Conservation (phyloP, 2,888 invertebrate species). For the Cheilosia vulpina region DNA sequence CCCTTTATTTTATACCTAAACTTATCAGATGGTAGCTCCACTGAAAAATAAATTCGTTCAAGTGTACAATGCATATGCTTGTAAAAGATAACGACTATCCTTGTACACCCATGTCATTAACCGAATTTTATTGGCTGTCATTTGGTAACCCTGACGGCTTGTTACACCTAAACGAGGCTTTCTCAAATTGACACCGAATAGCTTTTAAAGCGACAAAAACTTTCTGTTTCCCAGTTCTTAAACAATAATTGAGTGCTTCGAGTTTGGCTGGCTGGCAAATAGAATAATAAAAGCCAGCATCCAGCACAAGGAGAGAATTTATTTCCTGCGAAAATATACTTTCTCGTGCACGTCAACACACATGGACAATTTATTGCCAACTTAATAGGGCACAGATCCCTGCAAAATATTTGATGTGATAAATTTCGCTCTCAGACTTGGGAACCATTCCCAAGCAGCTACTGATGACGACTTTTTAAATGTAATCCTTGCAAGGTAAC, state of each 20-base stretch:
- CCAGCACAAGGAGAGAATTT: constrained; percentile 13
- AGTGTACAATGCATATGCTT: background rate
- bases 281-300: constrained; percentile 21
- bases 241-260: constrained; percentile 17
- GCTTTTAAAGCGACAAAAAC: constrained; percentile 59
- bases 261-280: constrained; percentile 10
- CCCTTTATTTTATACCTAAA: too few species aligned
- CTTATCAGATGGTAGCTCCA: background rate
- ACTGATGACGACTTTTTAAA: constrained; percentile 8
- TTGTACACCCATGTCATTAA: constrained; percentile 1
- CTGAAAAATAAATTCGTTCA: background rate
- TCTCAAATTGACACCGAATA: constrained; percentile 54
- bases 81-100: constrained; percentile 4
- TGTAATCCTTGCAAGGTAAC: constrained; percentile 23
- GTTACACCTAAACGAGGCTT: constrained; percentile 10
- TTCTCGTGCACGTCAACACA: constrained; percentile 19
- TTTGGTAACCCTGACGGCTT: constrained; percentile 30
- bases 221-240: constrained; percentile 14
- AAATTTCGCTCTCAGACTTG: constrained; percentile 43
- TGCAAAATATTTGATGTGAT: constrained; percentile 50
- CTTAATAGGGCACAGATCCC: constrained; percentile 13
- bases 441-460: background rate
- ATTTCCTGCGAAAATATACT: constrained; percentile 26
- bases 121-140: background rate
- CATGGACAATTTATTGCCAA: constrained; percentile 51